Base-by-base conservation (phyloP, 2,113 vertebrate species). In the Cyanoramphus novaezelandiae region DNA sequence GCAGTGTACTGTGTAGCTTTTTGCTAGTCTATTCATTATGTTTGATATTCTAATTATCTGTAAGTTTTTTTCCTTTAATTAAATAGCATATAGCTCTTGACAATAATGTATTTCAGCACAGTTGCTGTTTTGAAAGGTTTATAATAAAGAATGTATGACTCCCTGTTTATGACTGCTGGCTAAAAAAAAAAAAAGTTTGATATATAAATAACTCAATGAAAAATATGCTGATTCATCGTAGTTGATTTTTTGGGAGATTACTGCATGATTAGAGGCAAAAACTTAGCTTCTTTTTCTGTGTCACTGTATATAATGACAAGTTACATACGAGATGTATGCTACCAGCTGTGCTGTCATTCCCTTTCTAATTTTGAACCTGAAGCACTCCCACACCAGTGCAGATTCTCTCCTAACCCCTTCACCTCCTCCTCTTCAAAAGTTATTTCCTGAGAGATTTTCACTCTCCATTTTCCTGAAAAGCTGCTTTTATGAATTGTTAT, bases 281-380 rank as follows among this genome's bases (percentile, higher is more conserved):
- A 23, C 68, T 94, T 96, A 60, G 86, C 95, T 95, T 96, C 47
- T 88, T 92, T 91, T 92, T 91, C 91, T 93, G 37, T 95, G 63
- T 95, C 83, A 76, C 60, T 93, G 88, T 67, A 50, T 94, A 79
- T 95, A 92, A 96, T 91, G 64, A 74, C 83, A 83, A 92, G 82
- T 86, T 93, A 82, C 65, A 74, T 94, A 92, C 81, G 92, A 95
- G 88, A 81, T 82, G 86, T 85, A 70, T 97, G 90, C 75, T 94
- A 94, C 82, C 88, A 97, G 86, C 92, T 95, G 83, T 95, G 92
- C 92, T 95, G 91, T 92, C 94, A 82, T 96, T 96, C 80, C 69
- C 76, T 95, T 92, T 95, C 94, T 97, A 92, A 96, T 92, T 97
- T 97, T 92, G 95, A 90, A 90, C 74, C 88, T 81, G 63, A 82